Evolutionary conservation across 2,888 invertebrate genomes (phyloP).

Genomic region (Emesis furor): DNA sequence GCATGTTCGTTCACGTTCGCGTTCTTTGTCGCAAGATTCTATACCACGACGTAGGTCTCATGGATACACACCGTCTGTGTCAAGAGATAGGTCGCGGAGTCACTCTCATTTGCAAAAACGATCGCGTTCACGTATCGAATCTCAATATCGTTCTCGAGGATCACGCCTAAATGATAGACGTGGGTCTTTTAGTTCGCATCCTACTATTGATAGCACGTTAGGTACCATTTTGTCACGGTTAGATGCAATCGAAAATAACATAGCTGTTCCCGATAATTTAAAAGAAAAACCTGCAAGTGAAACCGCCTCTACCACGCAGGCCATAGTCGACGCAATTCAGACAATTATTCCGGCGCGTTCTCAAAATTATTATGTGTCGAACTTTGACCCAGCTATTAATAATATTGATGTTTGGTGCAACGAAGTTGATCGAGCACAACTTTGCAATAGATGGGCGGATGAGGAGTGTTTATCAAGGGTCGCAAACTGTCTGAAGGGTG

Average conservation of each 20-base stretch:
- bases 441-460: neutral
- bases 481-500: neutral
- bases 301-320: neutral
- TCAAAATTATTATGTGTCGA: slow-evolving; percentile 20
- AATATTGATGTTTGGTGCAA: neutral
- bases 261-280: too few species aligned
- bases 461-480: neutral
- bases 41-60: too few species aligned
- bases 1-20: too few species aligned
- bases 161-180: too few species aligned
- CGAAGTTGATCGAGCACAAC: neutral
- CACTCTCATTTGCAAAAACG: neutral
- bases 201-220: neutral
- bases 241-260: neutral
- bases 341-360: slow-evolving; percentile 6
- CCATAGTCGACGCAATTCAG: slow-evolving; percentile 6
- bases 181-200: too few species aligned
- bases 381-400: slow-evolving; percentile 10
- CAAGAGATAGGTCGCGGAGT: neutral
- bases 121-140: neutral
- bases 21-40: too few species aligned
- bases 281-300: neutral
- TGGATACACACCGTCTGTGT: too few species aligned
- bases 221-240: neutral
- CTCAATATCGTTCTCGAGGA: too few species aligned